Evolutionary conservation across 2,888 invertebrate species (phyloP), one percentile per base, ranked within the genome.

Genomic region (Pterobdella sp.): DNA sequence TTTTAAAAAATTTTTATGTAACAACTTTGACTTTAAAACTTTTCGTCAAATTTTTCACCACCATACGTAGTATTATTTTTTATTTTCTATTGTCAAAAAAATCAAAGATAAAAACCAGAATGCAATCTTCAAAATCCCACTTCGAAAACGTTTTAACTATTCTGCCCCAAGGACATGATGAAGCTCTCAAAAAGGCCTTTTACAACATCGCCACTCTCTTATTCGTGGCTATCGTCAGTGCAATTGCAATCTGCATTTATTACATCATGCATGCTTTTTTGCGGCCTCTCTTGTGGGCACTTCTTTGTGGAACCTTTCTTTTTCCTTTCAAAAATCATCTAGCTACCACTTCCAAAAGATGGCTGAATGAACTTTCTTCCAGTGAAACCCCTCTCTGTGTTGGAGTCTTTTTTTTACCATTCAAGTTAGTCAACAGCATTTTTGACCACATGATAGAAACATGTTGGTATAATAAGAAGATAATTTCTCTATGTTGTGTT

Each of bases 301-400:
- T 94, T 73, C 86, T 98, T 42, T 92, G 94, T 80, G 98, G 98
- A n/a, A 94, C 95, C 0, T 91, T 95, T 56, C 86, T 97, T n/a
- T 93, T 94, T 84, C 97, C 97, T 0, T 90, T 94, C 81, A 97
- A 97, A 84, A 88, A 90, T 75, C 89, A 88, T 73, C 84, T 95
- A 65, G 89, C 93, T 0, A 88, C 88, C 75, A 86, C 88, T 75
- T 86, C 93, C 32, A 89, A 90, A 79, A 87, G 88, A 77, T 94
- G 94, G 93, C 90, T 83, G 72, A 78, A 77, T 77, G 79, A 80
- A 4, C 72, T 83, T 29, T 76, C 78, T 31, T 72, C 74, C 0
- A 81, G 83, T 1, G 81, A 83, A 10, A 85, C 85, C 1, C 86
- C 86, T 1, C 81, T 87, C 60, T 79, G 82, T 18, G 78, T 86